phyloP scores from a whole-genome alignment of 2,113 vertebrate genomes.

The Lophius piscatorius region DNA sequence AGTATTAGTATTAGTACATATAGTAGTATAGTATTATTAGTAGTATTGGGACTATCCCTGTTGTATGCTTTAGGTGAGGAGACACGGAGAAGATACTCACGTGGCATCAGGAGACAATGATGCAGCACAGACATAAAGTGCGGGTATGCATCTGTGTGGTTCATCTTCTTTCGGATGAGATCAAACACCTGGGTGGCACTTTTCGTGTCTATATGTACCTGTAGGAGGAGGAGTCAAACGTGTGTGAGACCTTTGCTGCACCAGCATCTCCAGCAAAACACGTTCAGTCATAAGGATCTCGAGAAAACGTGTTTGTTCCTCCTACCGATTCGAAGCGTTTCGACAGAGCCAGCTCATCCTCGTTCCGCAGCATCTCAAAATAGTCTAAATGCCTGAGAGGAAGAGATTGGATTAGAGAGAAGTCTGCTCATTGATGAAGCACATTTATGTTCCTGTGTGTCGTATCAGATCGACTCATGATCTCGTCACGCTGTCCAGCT shows the following conservation, averaged over 20 bases:
- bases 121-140: constrained; percentile 99
- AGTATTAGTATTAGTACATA: too few relatives aligned
- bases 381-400: constrained; percentile 94
- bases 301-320: not conserved
- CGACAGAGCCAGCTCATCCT: constrained; percentile 95
- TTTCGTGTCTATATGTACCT: constrained; percentile 98
- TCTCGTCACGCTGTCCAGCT: too few relatives aligned
- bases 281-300: not conserved
- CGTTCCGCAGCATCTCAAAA: constrained; percentile 98
- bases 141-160: constrained; percentile 94
- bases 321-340: constrained; percentile 93
- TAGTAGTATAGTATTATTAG: too few relatives aligned
- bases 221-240: constrained; percentile 11
- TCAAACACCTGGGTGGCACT: constrained; percentile 98
- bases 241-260: too few relatives aligned
- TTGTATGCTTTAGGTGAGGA: too few relatives aligned
- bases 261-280: not conserved
- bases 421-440: not conserved
- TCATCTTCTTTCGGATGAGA: constrained; percentile 94
- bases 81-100: constrained; percentile 77
- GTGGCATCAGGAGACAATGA: constrained; percentile 99
- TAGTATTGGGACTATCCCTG: too few relatives aligned
- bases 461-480: too few relatives aligned
- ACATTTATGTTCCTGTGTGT: not conserved
- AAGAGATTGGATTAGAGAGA: constrained; percentile 1